Evolutionary conservation across 2,888 invertebrate genomes (phyloP), one percentile per base, ranked within the genome.

Genomic region (Scelioninae gen. 1): DNA sequence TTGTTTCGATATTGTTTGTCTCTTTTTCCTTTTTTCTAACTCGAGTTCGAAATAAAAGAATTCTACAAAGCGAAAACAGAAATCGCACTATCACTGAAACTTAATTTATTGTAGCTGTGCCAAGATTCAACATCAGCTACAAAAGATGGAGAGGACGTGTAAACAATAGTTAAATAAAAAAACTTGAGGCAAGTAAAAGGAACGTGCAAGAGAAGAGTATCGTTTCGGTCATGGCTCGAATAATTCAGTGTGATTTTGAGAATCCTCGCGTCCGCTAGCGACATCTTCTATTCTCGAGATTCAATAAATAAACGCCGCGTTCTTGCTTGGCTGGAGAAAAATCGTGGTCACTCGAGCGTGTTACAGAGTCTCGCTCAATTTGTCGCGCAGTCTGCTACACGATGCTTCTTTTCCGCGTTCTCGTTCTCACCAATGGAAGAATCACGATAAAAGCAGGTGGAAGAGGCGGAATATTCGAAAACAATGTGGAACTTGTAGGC

Each of bases 251-350:
- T 65, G 58, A 78, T 71, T 69, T 62, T n/a, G 56, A 38, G 49
- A 71, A 43, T 45, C 60, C 10, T 8, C 43, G 56, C 34, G 56
- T 38, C 34, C 34, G 38, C 29, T 49, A 11, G 32, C 15, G 74
- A 60, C 53, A 55, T 79, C 51, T 58, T 29, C 34, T 15, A n/a
- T 32, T 38, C 29, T 15, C 34, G 31, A 69, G 74, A 68, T 78
- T 82, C 78, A 75, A 82, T 82, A 78, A 78, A 82, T 82, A 78
- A 82, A 77, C 65, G 75, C n/a, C n/a, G 55, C 56, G 71, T 63
- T 55, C 34, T 49, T 23, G 53, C 69, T 75, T 45, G 29, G 45
- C 45, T 6, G 16, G 77, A 71, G 77, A 74, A 82, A 82, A 82
- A 77, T 77, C 74, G 69, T 62, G 82, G 82, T 78, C 78, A 78